These are phyloP conservation scores for Hucho hucho DNA, from an alignment of 2,113 vertebrate species.

Conservation along the genomic window DNA sequence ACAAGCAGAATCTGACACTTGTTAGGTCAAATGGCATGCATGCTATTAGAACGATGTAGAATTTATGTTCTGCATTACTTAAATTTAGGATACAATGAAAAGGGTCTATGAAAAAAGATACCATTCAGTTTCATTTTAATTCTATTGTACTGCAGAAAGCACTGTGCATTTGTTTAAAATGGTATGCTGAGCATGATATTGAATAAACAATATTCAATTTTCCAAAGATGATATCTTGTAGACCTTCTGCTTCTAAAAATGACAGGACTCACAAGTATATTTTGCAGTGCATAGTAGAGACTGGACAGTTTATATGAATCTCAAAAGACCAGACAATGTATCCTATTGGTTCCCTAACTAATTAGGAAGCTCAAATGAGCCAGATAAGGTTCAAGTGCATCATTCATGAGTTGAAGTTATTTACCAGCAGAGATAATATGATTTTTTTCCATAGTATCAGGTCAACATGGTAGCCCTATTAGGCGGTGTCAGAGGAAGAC, in stretches of 20 bases:
- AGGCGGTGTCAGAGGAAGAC: too few species aligned
- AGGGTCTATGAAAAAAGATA: not conserved
- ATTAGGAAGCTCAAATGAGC: too few species aligned
- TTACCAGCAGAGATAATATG: not conserved
- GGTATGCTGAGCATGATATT: not conserved
- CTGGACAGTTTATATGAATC: too few species aligned
- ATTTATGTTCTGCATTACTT: not conserved
- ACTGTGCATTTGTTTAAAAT: not conserved
- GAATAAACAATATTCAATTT: not conserved
- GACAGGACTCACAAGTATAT: too few species aligned
- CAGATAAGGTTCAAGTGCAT: too few species aligned
- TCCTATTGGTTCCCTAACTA: too few species aligned
- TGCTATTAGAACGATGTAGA: conserved; percentile 13
- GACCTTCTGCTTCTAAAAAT: too few species aligned
- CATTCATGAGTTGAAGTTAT: not conserved
- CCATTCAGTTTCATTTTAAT: too few species aligned
- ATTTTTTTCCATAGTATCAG: not conserved
- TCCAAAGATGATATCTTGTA: not conserved
- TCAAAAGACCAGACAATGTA: too few species aligned
- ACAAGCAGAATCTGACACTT: conserved; percentile 54
- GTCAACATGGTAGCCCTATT: too few species aligned
- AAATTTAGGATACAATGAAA: not conserved
- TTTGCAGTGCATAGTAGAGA: too few species aligned
- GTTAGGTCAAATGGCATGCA: conserved; percentile 58
- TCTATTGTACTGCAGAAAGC: too few species aligned